Conservation (phyloP, 2,888 invertebrate genomes). For the Lasioglossum lativentre region DNA sequence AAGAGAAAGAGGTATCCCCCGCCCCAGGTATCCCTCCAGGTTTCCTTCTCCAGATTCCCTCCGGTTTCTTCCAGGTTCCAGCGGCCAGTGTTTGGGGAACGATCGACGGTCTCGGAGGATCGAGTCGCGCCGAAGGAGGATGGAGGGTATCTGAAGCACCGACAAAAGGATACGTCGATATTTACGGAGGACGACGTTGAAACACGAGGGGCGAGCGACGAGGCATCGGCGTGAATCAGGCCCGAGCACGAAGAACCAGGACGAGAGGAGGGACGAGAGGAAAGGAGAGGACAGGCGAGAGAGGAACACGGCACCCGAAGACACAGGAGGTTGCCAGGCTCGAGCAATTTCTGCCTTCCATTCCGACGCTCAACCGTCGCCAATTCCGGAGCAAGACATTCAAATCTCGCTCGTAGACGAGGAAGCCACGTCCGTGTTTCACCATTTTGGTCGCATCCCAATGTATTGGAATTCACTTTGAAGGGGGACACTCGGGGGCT, state of each 20-base stretch:
- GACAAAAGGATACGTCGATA: slow-evolving; percentile 67
- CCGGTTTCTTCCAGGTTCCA: background rate
- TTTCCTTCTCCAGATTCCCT: background rate
- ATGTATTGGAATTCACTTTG: slow-evolving; percentile 80
- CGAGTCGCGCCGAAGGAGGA: slow-evolving; percentile 16
- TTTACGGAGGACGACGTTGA: slow-evolving; percentile 53
- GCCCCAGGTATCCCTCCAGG: background rate
- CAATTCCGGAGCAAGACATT: slow-evolving; percentile 76
- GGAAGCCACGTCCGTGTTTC: slow-evolving; percentile 61
- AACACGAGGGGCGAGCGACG: background rate
- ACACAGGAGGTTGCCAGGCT: slow-evolving; percentile 44
- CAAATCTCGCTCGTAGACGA: slow-evolving; percentile 70
- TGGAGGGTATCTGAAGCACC: slow-evolving; percentile 40
- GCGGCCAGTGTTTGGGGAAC: background rate
- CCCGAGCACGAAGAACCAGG: background rate
- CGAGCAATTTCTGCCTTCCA: slow-evolving; percentile 67
- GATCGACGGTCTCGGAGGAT: background rate
- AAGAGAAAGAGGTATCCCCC: slow-evolving; percentile 68
- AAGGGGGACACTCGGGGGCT: slow-evolving; percentile 45
- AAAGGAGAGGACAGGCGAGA: slow-evolving; percentile 3
- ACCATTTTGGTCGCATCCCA: slow-evolving; percentile 74
- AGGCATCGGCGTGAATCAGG: slow-evolving; percentile 33
- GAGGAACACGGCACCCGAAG: slow-evolving; percentile 10
- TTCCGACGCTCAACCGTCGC: slow-evolving; percentile 63
- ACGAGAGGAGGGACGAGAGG: background rate